Evolutionary conservation across 2,888 invertebrate species (phyloP).

Genomic region (Molanna angustata): DNA sequence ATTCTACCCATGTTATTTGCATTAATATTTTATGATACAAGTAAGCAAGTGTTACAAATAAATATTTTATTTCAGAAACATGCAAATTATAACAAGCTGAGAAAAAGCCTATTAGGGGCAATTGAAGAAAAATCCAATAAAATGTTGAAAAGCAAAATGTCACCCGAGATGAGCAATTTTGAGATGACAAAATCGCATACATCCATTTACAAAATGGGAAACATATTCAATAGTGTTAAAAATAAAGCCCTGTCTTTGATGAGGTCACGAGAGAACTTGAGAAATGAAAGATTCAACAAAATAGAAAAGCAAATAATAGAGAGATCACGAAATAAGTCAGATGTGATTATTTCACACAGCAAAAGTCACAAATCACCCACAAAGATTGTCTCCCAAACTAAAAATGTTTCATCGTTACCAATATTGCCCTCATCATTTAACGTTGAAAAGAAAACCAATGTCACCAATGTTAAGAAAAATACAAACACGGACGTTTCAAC

Average conservation of each 20-base stretch:
- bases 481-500: constrained; percentile 4
- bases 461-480: constrained; percentile 14
- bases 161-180: constrained; percentile 34
- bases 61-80: constrained; percentile 47
- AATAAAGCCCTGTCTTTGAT: constrained; percentile 53
- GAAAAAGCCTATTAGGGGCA: constrained; percentile 48
- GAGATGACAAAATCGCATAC: constrained; percentile 30
- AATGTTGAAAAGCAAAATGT: no score
- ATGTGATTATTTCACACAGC: not conserved
- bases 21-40: no score
- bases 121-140: constrained; percentile 44
- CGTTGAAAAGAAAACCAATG: not conserved
- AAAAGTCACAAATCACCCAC: constrained; percentile 4
- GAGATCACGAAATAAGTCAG: not conserved
- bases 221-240: constrained; percentile 54
- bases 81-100: constrained; percentile 48
- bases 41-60: no score
- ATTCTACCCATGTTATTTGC: no score
- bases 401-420: constrained; percentile 12
- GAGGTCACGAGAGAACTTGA: constrained; percentile 39
- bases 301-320: not conserved
- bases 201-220: constrained; percentile 39
- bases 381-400: constrained; percentile 1
- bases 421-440: not conserved
- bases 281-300: constrained; percentile 3